Evolutionary conservation across 2,113 vertebrate species (phyloP).

Genomic region (Puma concolor): DNA sequence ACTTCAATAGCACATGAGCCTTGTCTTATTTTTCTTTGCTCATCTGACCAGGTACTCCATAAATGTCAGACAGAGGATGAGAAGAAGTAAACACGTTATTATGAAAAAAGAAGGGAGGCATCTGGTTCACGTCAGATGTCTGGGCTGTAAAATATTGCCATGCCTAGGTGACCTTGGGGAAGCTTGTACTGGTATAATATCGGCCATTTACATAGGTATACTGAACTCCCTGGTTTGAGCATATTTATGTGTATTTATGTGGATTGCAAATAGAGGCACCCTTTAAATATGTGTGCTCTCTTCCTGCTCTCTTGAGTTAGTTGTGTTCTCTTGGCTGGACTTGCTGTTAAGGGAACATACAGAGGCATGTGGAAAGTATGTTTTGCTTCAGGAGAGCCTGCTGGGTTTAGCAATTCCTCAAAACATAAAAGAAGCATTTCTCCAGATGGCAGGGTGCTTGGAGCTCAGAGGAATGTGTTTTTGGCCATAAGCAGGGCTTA

Average conservation of each 20-base stretch:
- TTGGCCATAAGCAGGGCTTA: constrained; percentile 69
- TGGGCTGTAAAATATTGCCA: constrained; percentile 70
- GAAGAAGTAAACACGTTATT: constrained; percentile 73
- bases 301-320: not conserved
- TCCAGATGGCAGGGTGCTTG: constrained; percentile 54
- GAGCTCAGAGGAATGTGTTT: constrained; percentile 67
- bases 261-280: not conserved
- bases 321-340: constrained; percentile 2
- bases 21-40: constrained; percentile 66
- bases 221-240: not conserved
- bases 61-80: constrained; percentile 75
- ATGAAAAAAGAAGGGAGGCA: constrained; percentile 65
- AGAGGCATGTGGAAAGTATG: not conserved
- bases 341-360: constrained; percentile 51
- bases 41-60: constrained; percentile 73
- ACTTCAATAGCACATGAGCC: constrained; percentile 40
- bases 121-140: constrained; percentile 76
- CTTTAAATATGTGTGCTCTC: not conserved
- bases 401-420: constrained; percentile 19
- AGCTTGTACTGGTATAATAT: not conserved
- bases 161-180: constrained; percentile 74
- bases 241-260: not conserved
- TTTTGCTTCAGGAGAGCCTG: constrained; percentile 42
- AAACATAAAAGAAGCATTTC: constrained; percentile 64
- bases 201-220: not conserved